Conservation (phyloP, 2,888 invertebrate species). For the Dromius quadrimaculatus region DNA sequence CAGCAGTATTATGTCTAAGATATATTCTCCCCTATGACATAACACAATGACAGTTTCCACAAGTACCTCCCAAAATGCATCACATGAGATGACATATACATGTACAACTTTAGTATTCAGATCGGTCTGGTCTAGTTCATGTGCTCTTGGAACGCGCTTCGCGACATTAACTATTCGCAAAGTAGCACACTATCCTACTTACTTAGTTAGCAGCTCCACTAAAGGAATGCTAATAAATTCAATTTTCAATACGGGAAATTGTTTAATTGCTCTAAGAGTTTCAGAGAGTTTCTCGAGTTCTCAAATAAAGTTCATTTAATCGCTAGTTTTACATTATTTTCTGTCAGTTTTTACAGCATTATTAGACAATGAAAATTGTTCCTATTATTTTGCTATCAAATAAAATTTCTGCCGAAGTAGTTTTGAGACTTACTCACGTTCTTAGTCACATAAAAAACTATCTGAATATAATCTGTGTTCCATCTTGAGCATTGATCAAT, state of each 20-base stretch:
- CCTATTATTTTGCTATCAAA: constrained; percentile 24
- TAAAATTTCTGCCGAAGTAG: background rate
- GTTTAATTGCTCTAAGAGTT: constrained; percentile 44
- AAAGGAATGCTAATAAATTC: constrained; percentile 43
- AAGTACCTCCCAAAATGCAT: no score
- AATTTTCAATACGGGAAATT: constrained; percentile 46
- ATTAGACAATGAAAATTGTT: constrained; percentile 32
- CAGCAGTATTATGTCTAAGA: no score
- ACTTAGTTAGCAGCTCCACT: constrained; percentile 40
- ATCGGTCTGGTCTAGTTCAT: constrained; percentile 26
- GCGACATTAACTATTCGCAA: constrained; percentile 43
- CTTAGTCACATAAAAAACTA: constrained; percentile 28
- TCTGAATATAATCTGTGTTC: constrained; percentile 6
- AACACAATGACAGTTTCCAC: no score
- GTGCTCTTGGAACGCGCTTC: background rate
- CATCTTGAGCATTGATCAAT: constrained; percentile 12
- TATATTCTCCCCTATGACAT: no score
- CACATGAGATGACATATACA: no score
- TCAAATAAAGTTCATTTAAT: no score
- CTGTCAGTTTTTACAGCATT: no score
- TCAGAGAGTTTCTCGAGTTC: no score
- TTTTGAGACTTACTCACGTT: background rate
- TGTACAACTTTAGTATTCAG: constrained; percentile 35
- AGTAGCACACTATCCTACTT: constrained; percentile 45
- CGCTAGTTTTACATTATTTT: no score